Percentiles rank a stretch among this genome's conserved stretches.
phyloP scores from a whole-genome alignment of 2,888 invertebrate species.

The Tigriopus californicus region DNA sequence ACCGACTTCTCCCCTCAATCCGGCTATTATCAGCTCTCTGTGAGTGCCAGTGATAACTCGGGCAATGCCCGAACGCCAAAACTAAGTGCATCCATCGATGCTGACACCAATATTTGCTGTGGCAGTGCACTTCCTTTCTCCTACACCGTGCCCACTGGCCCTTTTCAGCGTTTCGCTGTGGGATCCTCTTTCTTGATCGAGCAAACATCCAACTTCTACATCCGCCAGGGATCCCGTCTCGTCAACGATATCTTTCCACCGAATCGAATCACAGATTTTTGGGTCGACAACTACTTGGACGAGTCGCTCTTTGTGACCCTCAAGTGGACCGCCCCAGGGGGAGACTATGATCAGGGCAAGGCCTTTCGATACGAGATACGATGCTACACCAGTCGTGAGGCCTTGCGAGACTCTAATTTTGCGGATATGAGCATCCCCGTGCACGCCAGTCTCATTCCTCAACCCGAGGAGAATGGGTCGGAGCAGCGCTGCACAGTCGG shows the following conservation, averaged over 20 bases:
- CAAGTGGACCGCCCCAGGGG: constrained; percentile 22
- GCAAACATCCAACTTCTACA: constrained; percentile 15
- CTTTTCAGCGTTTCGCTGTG: constrained; percentile 22
- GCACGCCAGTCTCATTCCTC: constrained; percentile 21
- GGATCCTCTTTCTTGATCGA: constrained; percentile 22
- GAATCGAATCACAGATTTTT: constrained; percentile 20
- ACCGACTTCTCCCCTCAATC: constrained; percentile 23
- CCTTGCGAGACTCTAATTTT: constrained; percentile 22
- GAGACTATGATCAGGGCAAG: constrained; percentile 20
- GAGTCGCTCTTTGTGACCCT: constrained; percentile 18
- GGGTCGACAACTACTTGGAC: constrained; percentile 17
- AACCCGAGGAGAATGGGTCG: constrained; percentile 22
- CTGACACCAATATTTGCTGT: constrained; percentile 21
- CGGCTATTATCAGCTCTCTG: constrained; percentile 25
- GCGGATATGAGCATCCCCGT: constrained; percentile 22
- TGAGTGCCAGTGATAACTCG: constrained; percentile 23
- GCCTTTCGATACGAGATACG: constrained; percentile 22
- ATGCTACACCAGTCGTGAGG: constrained; percentile 23
- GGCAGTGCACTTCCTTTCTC: constrained; percentile 23
- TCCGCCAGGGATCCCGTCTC: constrained; percentile 14
- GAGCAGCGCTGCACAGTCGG: constrained; percentile 22
- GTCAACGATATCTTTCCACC: constrained; percentile 19
- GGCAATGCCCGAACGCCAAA: constrained; percentile 21
- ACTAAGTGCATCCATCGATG: background rate
- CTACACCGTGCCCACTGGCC: constrained; percentile 21